A percentile compares a stretch with the other conserved stretches of the same genome.
These are phyloP conservation scores for Aethina tumida DNA, from an alignment of 1,140 invertebrate genomes.

Conservation along the genomic window DNA sequence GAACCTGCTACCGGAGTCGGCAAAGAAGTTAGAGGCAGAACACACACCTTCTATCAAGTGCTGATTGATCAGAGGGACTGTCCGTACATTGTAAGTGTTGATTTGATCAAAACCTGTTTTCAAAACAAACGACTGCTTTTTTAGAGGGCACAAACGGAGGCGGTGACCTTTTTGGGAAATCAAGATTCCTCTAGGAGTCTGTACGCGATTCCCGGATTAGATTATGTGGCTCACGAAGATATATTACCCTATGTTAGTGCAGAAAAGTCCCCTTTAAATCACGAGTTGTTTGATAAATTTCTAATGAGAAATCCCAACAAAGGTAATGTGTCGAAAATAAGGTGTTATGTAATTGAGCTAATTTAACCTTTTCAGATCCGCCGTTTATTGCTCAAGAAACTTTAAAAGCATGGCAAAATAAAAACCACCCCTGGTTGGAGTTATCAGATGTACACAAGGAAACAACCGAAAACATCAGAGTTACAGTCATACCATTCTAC, in stretches of 20 bases:
- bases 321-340: conserved; percentile 40
- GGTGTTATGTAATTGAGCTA: conserved; percentile 1
- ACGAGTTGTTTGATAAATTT: conserved; percentile 96
- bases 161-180: conserved; percentile 94
- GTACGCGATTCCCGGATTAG: conserved; percentile 90
- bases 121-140: conserved; percentile 14
- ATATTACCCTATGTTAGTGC: conserved; percentile 76
- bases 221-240: conserved; percentile 96
- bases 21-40: conserved; percentile 82
- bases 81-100: conserved; percentile 71
- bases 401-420: conserved; percentile 89
- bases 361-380: conserved; percentile 50
- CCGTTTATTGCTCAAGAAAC: conserved; percentile 84
- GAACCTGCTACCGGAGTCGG: conserved; percentile 42
- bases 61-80: conserved; percentile 93
- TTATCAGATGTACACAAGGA: conserved; percentile 96
- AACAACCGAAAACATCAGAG: conserved; percentile 88
- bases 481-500: conserved; percentile 97
- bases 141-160: conserved; percentile 89
- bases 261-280: conserved; percentile 75
- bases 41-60: conserved; percentile 94
- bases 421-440: conserved; percentile 95
- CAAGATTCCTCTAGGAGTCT: conserved; percentile 87
- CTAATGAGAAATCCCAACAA: conserved; percentile 67
- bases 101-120: background rate